Evolutionary conservation across 2,113 vertebrate genomes (phyloP).

Genomic region (Paraplagusia blochii): DNA sequence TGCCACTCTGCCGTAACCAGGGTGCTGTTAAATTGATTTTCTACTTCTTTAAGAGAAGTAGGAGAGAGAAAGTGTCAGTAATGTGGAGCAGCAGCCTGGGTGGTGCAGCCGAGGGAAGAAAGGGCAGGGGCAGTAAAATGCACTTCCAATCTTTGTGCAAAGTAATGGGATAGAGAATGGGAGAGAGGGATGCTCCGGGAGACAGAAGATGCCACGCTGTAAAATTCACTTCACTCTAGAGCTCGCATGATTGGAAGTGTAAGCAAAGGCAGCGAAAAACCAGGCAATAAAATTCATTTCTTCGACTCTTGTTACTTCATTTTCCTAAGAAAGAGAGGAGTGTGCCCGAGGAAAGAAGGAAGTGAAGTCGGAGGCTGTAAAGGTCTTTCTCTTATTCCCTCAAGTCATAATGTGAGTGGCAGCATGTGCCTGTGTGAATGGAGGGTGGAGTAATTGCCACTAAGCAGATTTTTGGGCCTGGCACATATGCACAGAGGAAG

Average conservation of each 20-base stretch:
- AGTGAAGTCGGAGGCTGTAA: constrained; percentile 58
- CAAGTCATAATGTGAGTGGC: constrained; percentile 45
- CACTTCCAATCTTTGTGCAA: constrained; percentile 60
- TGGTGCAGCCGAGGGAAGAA: constrained; percentile 38
- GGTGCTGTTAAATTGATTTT: constrained; percentile 74
- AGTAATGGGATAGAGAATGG: constrained; percentile 61
- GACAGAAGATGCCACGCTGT: constrained; percentile 55
- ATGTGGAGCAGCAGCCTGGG: constrained; percentile 36
- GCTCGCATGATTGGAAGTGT: constrained; percentile 33
- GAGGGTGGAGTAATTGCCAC: constrained; percentile 68
- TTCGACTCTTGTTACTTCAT: constrained; percentile 30
- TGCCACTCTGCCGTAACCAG: constrained; percentile 52
- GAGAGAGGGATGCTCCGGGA: constrained; percentile 21
- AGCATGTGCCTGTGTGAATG: constrained; percentile 63
- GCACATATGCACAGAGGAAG: constrained; percentile 18
- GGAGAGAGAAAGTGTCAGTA: constrained; percentile 52
- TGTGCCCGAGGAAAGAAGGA: constrained; percentile 57
- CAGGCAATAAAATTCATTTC: constrained; percentile 63
- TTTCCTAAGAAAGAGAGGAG: constrained; percentile 49
- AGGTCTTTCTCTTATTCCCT: constrained; percentile 49
- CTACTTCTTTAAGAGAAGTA: constrained; percentile 53
- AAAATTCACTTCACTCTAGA: constrained; percentile 48
- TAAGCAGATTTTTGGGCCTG: constrained; percentile 50
- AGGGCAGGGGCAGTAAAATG: constrained; percentile 59
- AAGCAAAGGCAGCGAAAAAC: constrained; percentile 50